Evolutionary conservation across 2,797 vertebrate genomes (phyloP).

Genomic region (Eulemur coronatus): DNA sequence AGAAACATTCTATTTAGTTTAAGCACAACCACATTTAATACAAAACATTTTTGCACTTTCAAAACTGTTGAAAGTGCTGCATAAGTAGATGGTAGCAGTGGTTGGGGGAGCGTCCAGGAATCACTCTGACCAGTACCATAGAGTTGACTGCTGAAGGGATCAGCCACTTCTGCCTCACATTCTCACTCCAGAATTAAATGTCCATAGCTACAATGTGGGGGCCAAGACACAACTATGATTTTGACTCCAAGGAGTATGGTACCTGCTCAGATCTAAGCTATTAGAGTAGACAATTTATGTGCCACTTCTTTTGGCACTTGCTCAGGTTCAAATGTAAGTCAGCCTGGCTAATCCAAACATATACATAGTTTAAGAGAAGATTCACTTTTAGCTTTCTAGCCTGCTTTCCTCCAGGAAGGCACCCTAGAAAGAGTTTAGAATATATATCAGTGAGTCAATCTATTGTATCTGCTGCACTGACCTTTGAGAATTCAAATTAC

Average conservation of each 20-base stretch:
- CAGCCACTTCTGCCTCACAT: not conserved
- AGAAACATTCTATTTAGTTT: not conserved
- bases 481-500: slow-evolving; percentile 49
- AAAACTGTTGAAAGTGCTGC: not conserved
- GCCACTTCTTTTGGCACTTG: not conserved
- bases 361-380: not conserved
- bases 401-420: not conserved
- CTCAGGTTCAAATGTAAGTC: not conserved
- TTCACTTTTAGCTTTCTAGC: not conserved
- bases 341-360: not conserved
- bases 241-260: not conserved
- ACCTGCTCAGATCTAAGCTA: not conserved
- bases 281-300: not conserved
- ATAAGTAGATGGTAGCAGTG: not conserved
- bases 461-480: not conserved
- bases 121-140: not conserved
- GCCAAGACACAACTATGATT: not conserved
- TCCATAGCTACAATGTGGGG: not conserved
- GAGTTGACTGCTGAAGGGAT: not conserved
- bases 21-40: not conserved
- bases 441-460: not conserved
- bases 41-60: not conserved
- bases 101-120: fast-evolving
- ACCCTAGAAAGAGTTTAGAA: not conserved
- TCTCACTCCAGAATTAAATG: not conserved